Evolutionary conservation across 1,140 invertebrate genomes (phyloP), one percentile per base, ranked within the genome.

Genomic region (Phenacoccus solenopsis): DNA sequence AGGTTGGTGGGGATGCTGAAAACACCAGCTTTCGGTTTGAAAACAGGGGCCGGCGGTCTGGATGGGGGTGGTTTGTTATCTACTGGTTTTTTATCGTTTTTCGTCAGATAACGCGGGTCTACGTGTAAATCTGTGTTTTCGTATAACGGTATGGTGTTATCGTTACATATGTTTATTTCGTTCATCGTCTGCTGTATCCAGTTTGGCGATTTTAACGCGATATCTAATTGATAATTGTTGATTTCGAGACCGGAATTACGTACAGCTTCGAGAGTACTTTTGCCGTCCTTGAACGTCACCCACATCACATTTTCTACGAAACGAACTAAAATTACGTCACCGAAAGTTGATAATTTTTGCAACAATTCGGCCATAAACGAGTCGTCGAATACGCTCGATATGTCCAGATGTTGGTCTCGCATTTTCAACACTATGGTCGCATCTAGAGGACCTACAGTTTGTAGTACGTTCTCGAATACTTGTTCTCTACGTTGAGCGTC

Each of bases 391-490:
- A 64, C 25, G 59, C 22, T 25, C 2, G 59, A 24, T 64, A 4
- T 64, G 20, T 64, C 59, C 9, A 64, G 9, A 27, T 3, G 22
- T 7, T 20, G 25, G 22, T 24, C 25, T 3, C 59, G 59, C 38
- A 49, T 49, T 49, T 16, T 4, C 21, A 64, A 20, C 59, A 64
- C 59, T 20, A 98, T 87, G 16, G 94, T 96, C n/a, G 90, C 91
- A 83, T 98, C 95, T 1, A 93, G 90, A n/a, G 96, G 95, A 9
- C 95, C 96, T 35, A 94, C 81, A 75, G 91, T 86, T 71, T 85
- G 82, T 21, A 98, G 88, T 0, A 96, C 90, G 77, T 94, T 86
- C 75, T 88, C 84, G 74, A 97, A 93, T 12, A 94, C 86, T 76
- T 81, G 75, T 80, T 87, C 81, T 13, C 92, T 84, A 74, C 85